These are phyloP conservation scores for Hiodon tergisus DNA, from an alignment of 2,113 vertebrate species.

Conservation along the genomic window DNA sequence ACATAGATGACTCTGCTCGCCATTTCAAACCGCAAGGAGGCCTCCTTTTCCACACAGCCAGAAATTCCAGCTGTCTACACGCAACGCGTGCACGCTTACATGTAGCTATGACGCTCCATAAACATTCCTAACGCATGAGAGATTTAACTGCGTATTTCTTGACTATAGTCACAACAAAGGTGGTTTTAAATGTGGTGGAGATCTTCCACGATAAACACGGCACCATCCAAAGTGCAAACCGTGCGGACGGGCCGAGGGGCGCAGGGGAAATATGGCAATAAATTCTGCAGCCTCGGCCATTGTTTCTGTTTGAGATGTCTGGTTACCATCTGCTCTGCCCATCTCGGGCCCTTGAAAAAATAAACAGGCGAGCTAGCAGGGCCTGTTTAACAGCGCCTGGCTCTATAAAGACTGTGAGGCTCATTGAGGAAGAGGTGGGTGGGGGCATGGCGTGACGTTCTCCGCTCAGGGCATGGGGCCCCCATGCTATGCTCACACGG, in stretches of 20 bases:
- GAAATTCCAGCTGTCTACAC: not conserved
- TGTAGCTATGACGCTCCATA: slow-evolving; percentile 21
- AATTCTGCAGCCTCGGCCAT: slow-evolving; percentile 39
- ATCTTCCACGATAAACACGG: slow-evolving; percentile 27
- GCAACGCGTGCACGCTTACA: not conserved
- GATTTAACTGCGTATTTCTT: slow-evolving; percentile 26
- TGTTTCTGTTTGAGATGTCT: slow-evolving; percentile 57
- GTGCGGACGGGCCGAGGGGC: not conserved
- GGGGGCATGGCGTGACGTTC: slow-evolving; percentile 43
- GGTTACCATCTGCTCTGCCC: slow-evolving; percentile 73
- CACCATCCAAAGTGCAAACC: slow-evolving; percentile 15
- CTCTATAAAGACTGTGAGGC: slow-evolving; percentile 64
- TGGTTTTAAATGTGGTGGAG: slow-evolving; percentile 19
- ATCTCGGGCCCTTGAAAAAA: slow-evolving; percentile 68
- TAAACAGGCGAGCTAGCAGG: slow-evolving; percentile 60
- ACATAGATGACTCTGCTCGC: not conserved
- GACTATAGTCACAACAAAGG: slow-evolving; percentile 39
- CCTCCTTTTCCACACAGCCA: not conserved
- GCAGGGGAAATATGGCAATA: slow-evolving; percentile 30
- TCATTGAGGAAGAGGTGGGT: slow-evolving; percentile 59
- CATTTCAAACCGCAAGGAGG: not conserved
- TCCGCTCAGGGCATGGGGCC: slow-evolving; percentile 15
- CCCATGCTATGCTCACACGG: slow-evolving; percentile 28
- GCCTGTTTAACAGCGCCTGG: slow-evolving; percentile 55
- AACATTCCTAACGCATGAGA: slow-evolving; percentile 25